Evolutionary conservation across 92 coral and sea anemone genomes (phyloP), one percentile per base, ranked within the genome.

Genomic region (Porites lobata): DNA sequence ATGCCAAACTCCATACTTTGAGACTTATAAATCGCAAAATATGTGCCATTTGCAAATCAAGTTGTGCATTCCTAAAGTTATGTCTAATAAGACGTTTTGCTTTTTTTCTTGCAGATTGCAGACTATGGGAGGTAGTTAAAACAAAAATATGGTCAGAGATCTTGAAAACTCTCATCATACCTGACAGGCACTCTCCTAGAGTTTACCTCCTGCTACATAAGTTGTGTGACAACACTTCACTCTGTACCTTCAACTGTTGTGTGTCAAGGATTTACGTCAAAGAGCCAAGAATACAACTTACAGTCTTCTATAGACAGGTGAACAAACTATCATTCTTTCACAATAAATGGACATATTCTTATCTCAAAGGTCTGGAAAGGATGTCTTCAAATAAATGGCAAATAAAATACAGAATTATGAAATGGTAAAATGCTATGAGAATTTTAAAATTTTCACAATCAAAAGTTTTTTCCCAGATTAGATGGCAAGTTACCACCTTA

Each of bases 61-160:
- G 47, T 29, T 29, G 32, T 29, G 32, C 32, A 29, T 29, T 29
- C 32, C 4, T 29, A 29, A 3, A 9, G 12, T 54, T 54, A 54
- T 9, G 11, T 9, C 59, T 54, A 9, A 54, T 9, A 54, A 13
- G 59, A 54, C 2, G 59, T 56, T 56, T 56, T 56, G 13, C 13
- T 75, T 70, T 75, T 57, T 74, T 32, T 58, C 65, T 88, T 50
- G 10, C 89, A 94, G 98, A 90, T 94, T 32, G 94, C 96, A 7
- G 98, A 94, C 67, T 94, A 94, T 66, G 95, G 98, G 38, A 87
- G 90, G 80, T 90, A 82, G 84, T 70, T 53, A 71, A 78, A 90
- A 50, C 29, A 56, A 79, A 85, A 54, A 56, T 38, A 38, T 38
- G 47, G 47, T 38, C 47, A 4, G 7, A 38, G 47, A 38, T 38